Evolutionary conservation across 2,888 invertebrate species (phyloP).

Genomic region (Neoscelio sp.): DNA sequence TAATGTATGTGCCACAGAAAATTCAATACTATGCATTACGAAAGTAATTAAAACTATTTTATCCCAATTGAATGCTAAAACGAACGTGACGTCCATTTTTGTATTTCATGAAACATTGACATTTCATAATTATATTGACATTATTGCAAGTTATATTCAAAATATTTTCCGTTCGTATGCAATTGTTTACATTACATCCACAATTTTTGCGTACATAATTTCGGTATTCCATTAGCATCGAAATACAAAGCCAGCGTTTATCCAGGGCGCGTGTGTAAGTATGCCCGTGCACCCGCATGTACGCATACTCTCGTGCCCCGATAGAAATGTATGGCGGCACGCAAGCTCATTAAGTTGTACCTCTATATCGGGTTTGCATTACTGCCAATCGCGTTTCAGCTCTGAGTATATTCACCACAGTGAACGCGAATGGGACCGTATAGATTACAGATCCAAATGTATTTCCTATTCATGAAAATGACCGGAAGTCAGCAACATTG

Average conservation of each 20-base stretch:
- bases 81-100: constrained; percentile 10
- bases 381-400: constrained; percentile 63
- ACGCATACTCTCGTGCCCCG: constrained; percentile 17
- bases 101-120: constrained; percentile 23
- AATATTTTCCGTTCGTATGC: constrained; percentile 23
- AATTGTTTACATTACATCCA: constrained; percentile 27
- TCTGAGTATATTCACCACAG: constrained; percentile 48
- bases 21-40: constrained; percentile 9
- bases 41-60: constrained; percentile 33
- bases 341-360: constrained; percentile 68
- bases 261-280: constrained; percentile 30
- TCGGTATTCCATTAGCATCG: constrained; percentile 60
- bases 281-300: constrained; percentile 34
- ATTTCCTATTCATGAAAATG: constrained; percentile 54
- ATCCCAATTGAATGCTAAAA: constrained; percentile 2
- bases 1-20: too few relatives aligned
- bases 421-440: constrained; percentile 40
- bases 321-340: constrained; percentile 66
- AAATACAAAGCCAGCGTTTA: constrained; percentile 59
- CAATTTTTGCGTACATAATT: constrained; percentile 54
- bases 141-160: constrained; percentile 24
- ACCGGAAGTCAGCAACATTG: constrained; percentile 40
- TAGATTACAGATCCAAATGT: constrained; percentile 60
- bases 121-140: constrained; percentile 43
- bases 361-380: constrained; percentile 64